Percentiles rank a stretch among this genome's conserved stretches.
phyloP scores from a whole-genome alignment of 2,113 vertebrate species.

The Sminthopsis crassicaudata region DNA sequence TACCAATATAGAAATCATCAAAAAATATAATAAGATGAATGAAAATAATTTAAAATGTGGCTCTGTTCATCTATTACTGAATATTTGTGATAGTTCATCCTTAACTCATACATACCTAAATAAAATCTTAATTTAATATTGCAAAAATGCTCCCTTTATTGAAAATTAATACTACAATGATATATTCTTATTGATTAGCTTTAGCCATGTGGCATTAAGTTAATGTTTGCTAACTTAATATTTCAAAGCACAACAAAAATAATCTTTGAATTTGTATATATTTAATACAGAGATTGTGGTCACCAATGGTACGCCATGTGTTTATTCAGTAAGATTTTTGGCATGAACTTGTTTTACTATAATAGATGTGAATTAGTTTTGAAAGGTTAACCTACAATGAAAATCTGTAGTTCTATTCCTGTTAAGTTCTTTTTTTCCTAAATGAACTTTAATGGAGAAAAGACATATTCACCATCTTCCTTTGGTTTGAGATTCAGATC shows the following conservation, averaged over 20 bases:
- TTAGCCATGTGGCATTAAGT: background rate
- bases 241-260: slow-evolving; percentile 35
- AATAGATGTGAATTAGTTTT: background rate
- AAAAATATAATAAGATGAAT: slow-evolving; percentile 16
- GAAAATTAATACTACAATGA: slow-evolving; percentile 34
- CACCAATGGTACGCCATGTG: slow-evolving; percentile 37
- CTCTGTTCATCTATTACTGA: slow-evolving; percentile 14
- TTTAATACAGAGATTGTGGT: slow-evolving; percentile 22
- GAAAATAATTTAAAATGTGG: slow-evolving; percentile 53
- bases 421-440: background rate
- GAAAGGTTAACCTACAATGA: slow-evolving; percentile 39
- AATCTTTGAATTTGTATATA: slow-evolving; percentile 22
- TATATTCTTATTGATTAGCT: slow-evolving; percentile 8
- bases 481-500: slow-evolving; percentile 36
- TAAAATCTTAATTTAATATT: slow-evolving; percentile 47
- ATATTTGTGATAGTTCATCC: slow-evolving; percentile 20
- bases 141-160: background rate
- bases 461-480: slow-evolving; percentile 24
- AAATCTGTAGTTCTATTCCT: slow-evolving; percentile 42
- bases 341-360: slow-evolving; percentile 40
- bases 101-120: slow-evolving; percentile 35
- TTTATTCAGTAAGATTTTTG: background rate
- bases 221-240: slow-evolving; percentile 3
- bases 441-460: slow-evolving; percentile 22
- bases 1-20: background rate